Evolutionary conservation across 1,140 invertebrate species (phyloP), one percentile per base, ranked within the genome.

Genomic region (Drosophila triauraria): DNA sequence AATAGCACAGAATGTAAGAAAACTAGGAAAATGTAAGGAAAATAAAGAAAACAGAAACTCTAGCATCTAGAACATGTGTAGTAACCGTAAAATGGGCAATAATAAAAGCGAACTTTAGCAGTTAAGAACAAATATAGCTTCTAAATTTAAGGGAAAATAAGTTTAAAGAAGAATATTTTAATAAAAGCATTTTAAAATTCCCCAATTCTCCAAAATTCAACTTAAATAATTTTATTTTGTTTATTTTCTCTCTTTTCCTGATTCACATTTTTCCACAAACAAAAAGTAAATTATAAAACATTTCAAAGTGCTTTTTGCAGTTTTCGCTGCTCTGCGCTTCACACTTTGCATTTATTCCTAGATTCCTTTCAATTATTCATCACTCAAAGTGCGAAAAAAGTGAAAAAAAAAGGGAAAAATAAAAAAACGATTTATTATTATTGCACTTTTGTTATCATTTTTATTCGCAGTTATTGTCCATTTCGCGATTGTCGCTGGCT

Each of bases 381-480:
- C 30, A 56, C 40, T 25, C 9, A 38, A 59, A 60, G 30, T 59
- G 43, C 13, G n/a, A 12, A 12, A 59, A 70, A 50, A 67, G 32
- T 35, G 32, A 2, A 43, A 57, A 56, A 65, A 54, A 46, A 47
- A 35, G 47, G 27, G 27, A 30, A 30, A 30, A 27, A 40, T 30
- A 38, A 32, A 35, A 54, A 56, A 40, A 56, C 53, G 32, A 56
- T 56, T 56, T 56, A 74, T 71, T 62, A 53, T 53, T 53, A 74
- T 75, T 75, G 71, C 68, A 74, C 68, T 61, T 61, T 74, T 74
- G 54, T 72, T 60, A 56, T 61, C 54, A 40, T 47, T 51, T 48
- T 58, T 59, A 40, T 72, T 71, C 50, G 23, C 64, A 35, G 25
- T 43, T 42, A 58, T 72, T 72, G 67, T 72, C 43, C 42, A 54